Evolutionary conservation across 2,888 invertebrate species (phyloP).

Genomic region (Hoplodrina ambigua): DNA sequence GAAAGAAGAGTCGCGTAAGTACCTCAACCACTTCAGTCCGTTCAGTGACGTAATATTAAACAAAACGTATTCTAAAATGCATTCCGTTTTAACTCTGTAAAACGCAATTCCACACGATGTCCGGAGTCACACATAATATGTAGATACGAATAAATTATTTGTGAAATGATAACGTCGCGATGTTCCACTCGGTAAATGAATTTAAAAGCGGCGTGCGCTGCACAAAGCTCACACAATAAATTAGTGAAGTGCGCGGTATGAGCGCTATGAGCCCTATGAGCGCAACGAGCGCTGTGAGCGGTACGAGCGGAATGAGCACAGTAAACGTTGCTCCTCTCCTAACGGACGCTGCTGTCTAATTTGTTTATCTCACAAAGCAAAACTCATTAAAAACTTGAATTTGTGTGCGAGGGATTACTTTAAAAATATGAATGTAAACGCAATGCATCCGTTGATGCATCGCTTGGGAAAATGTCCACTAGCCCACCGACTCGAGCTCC

Average conservation of each 20-base stretch:
- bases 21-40: neutral
- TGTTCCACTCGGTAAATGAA: conserved; percentile 48
- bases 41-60: neutral
- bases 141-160: conserved; percentile 47
- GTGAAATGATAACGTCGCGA: conserved; percentile 45
- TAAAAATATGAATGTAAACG: conserved; percentile 29
- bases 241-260: conserved; percentile 26
- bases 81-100: conserved; percentile 12
- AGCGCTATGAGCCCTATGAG: conserved; percentile 19
- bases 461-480: neutral
- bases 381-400: conserved; percentile 74
- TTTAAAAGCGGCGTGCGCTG: conserved; percentile 32
- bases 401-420: conserved; percentile 56
- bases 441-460: neutral
- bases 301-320: neutral
- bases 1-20: neutral
- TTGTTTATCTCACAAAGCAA: conserved; percentile 73
- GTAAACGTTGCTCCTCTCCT: neutral
- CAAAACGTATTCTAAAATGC: conserved; percentile 5
- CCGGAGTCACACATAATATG: conserved; percentile 13
- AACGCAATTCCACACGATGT: conserved; percentile 1
- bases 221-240: conserved; percentile 37
- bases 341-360: conserved; percentile 62
- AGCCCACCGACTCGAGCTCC: neutral
- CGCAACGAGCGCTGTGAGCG: conserved; percentile 7